Conservation (phyloP, 1,140 invertebrate species). For the Panulirus ornatus region DNA sequence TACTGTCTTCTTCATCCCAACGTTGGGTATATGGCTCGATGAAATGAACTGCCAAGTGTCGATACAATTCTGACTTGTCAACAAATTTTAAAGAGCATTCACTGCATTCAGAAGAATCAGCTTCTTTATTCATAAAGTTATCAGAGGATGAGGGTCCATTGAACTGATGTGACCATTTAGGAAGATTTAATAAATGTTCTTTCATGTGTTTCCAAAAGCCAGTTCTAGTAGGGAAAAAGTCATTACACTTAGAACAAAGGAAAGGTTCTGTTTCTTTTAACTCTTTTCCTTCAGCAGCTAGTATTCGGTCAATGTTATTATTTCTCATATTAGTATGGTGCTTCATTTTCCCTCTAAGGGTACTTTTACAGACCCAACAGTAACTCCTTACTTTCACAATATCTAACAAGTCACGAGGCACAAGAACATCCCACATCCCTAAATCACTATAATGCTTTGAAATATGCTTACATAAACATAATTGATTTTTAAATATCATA, state of each 20-base stretch:
- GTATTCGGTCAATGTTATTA: neutral
- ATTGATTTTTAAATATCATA: neutral
- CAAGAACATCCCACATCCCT: constrained; percentile 42
- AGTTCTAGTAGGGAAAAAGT: neutral
- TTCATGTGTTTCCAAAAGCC: constrained; percentile 25
- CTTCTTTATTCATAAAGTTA: neutral
- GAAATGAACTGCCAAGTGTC: neutral
- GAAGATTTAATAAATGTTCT: constrained; percentile 5
- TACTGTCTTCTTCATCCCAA: constrained; percentile 1
- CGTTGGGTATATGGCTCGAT: neutral
- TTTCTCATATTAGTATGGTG: constrained; percentile 25
- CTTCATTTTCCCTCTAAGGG: constrained; percentile 5
- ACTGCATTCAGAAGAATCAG: neutral
- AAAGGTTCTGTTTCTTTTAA: neutral
- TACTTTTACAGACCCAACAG: constrained; percentile 51
- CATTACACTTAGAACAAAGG: neutral
- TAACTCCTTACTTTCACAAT: constrained; percentile 32
- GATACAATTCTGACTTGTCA: neutral
- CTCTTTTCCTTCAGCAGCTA: neutral
- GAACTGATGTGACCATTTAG: neutral
- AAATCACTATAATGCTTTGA: constrained; percentile 14
- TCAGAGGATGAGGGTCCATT: neutral
- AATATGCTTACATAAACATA: constrained; percentile 36
- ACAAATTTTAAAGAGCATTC: constrained; percentile 7
- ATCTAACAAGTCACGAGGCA: constrained; percentile 26